Evolutionary conservation across 2,113 vertebrate species (phyloP).

Genomic region (Phyllostomus discolor): DNA sequence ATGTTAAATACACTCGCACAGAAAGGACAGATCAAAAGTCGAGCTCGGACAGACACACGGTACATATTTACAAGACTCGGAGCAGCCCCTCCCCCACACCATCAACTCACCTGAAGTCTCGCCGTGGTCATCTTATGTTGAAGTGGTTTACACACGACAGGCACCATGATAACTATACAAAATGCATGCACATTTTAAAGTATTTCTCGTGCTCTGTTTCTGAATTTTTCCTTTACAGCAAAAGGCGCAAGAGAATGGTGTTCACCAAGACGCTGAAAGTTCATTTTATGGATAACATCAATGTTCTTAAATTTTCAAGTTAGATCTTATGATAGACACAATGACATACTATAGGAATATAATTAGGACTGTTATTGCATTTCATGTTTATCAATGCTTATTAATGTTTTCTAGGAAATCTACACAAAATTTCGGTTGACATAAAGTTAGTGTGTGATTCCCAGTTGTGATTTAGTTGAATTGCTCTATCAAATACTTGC

Average conservation of each 20-base stretch:
- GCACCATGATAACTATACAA: constrained; percentile 4
- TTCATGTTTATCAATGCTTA: neutral
- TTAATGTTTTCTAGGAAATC: neutral
- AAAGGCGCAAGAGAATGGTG: neutral
- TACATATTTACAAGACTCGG: constrained; percentile 76
- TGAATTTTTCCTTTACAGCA: neutral
- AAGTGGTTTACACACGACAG: constrained; percentile 26
- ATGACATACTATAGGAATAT: neutral
- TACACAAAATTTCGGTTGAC: neutral
- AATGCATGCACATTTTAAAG: neutral
- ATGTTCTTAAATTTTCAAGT: neutral
- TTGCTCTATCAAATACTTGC: neutral
- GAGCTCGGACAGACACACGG: constrained; percentile 79
- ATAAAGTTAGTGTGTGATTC: neutral
- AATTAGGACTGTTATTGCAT: neutral
- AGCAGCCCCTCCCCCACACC: constrained; percentile 54
- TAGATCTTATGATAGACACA: neutral
- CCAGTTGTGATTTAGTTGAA: neutral
- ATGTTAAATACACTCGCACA: constrained; percentile 84
- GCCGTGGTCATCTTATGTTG: neutral
- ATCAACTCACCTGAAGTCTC: constrained; percentile 43
- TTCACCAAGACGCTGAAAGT: neutral
- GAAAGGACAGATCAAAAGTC: constrained; percentile 84
- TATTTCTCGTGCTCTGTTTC: neutral
- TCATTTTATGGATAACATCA: constrained; percentile 2